These are phyloP conservation scores for Hecatera dysodea DNA, from an alignment of 2,888 invertebrate species.

Conservation along the genomic window DNA sequence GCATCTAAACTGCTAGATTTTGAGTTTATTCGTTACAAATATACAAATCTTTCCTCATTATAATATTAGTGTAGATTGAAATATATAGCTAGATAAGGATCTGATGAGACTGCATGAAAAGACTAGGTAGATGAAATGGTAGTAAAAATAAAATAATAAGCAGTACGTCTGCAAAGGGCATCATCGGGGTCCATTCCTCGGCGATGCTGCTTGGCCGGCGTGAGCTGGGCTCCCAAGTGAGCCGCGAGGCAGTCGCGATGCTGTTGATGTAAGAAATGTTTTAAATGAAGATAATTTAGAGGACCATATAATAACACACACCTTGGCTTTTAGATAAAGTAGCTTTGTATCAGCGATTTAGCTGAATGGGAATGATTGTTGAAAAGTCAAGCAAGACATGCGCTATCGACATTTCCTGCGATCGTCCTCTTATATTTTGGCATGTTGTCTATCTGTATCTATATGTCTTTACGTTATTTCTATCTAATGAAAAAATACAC, in stretches of 20 bases:
- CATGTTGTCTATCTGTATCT: not conserved
- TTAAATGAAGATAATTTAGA: not conserved
- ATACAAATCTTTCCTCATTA: too few species aligned
- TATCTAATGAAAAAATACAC: too few species aligned
- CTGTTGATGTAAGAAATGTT: constrained; percentile 24
- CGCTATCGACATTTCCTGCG: not conserved
- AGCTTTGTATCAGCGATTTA: not conserved
- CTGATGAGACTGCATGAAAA: not conserved
- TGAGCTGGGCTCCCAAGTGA: constrained; percentile 63
- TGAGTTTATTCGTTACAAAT: too few species aligned
- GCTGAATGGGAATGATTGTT: too few species aligned
- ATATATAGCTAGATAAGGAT: not conserved
- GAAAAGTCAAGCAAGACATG: not conserved
- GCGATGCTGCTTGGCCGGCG: constrained; percentile 88
- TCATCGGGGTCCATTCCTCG: constrained; percentile 97
- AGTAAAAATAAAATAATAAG: not conserved
- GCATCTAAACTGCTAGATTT: too few species aligned
- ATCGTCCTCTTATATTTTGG: not conserved
- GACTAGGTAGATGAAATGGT: not conserved
- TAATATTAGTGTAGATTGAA: too few species aligned
- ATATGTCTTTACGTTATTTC: too few species aligned
- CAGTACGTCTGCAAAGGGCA: constrained; percentile 96
- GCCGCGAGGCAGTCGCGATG: constrained; percentile 64
- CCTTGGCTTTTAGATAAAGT: not conserved
- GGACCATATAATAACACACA: not conserved